Conservation (phyloP, 2,888 invertebrate species). For the Microctonus hyperodae region DNA sequence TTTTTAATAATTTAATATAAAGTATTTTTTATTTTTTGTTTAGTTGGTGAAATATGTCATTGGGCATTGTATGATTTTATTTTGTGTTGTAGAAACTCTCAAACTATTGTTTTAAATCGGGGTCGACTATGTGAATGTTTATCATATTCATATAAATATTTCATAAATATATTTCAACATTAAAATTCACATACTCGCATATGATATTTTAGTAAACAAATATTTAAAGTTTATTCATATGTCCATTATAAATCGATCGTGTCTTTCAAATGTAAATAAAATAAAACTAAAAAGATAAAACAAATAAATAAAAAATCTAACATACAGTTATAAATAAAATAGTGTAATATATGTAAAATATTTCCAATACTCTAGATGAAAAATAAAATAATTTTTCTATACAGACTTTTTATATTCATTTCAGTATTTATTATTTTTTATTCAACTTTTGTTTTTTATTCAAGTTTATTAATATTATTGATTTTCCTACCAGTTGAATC, state of each 20-base stretch:
- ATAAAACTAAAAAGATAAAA: no score
- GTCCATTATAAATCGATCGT: not conserved
- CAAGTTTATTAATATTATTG: no score
- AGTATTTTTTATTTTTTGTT: conserved; percentile 30
- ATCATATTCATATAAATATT: conserved; percentile 4
- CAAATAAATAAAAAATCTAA: no score
- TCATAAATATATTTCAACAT: not conserved
- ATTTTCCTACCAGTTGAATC: not conserved
- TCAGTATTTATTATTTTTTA: no score
- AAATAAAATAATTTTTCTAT: not conserved
- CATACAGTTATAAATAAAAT: no score
- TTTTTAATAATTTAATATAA: conserved; percentile 15
- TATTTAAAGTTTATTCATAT: not conserved
- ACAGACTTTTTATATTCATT: no score
- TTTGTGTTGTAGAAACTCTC: conserved; percentile 41
- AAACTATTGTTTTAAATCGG: conserved; percentile 46
- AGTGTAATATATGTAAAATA: no score
- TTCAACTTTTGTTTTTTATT: no score
- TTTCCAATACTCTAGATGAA: no score
- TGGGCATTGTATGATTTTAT: conserved; percentile 41
- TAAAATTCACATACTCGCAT: not conserved
- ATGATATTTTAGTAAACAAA: not conserved
- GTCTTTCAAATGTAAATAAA: not conserved
- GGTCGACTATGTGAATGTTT: conserved; percentile 35
- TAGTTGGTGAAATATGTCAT: conserved; percentile 35